Percentiles rank a stretch among this genome's conserved stretches.
These are phyloP conservation scores for Thecocarcelia acutangulata DNA, from an alignment of 2,888 invertebrate genomes.

Conservation along the genomic window DNA sequence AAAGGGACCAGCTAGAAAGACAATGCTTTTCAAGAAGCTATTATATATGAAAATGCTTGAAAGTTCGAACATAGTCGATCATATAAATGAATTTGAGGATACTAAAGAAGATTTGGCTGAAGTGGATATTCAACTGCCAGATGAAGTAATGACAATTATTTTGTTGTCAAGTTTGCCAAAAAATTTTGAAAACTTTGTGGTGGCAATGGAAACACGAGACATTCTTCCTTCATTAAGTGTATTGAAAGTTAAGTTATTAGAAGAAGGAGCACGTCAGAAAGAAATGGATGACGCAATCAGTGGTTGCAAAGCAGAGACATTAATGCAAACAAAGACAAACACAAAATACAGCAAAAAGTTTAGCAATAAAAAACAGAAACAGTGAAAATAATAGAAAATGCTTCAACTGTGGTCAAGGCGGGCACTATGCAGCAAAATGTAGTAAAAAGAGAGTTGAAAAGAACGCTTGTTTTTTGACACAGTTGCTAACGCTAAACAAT, in stretches of 20 bases:
- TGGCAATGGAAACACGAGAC: constrained; percentile 33
- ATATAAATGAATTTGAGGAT: neutral
- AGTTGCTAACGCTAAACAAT: constrained; percentile 18
- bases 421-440: constrained; percentile 10
- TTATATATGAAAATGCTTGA: constrained; percentile 2
- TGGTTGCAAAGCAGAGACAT: neutral
- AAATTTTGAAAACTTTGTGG: constrained; percentile 61
- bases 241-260: constrained; percentile 56
- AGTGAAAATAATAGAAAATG: neutral
- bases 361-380: neutral
- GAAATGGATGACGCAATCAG: constrained; percentile 14
- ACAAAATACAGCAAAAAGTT: neutral
- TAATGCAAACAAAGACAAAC: constrained; percentile 3
- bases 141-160: constrained; percentile 15
- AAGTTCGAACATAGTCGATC: neutral
- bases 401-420: neutral
- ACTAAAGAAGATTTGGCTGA: constrained; percentile 41
- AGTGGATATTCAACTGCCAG: neutral
- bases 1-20: neutral
- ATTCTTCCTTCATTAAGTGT: constrained; percentile 40
- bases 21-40: neutral
- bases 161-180: constrained; percentile 56
- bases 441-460: constrained; percentile 20
- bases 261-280: constrained; percentile 50
- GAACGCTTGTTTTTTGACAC: constrained; percentile 32